Conservation (phyloP, 2,797 vertebrate species). For the Etheostoma perlongum region DNA sequence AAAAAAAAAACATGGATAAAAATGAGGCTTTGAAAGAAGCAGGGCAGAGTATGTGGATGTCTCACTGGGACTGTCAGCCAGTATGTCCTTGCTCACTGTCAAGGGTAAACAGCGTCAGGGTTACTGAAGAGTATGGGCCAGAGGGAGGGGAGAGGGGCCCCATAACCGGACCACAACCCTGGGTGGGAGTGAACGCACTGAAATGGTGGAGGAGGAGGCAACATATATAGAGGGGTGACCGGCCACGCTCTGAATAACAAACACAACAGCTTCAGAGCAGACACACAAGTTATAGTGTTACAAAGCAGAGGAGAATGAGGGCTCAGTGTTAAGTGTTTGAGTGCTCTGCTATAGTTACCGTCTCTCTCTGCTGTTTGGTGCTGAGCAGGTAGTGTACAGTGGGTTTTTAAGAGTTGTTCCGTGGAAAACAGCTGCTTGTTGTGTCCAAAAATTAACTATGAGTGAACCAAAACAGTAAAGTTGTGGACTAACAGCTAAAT, state of each 20-base stretch:
- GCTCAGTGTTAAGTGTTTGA: conserved; percentile 18
- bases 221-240: neutral
- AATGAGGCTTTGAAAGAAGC: neutral
- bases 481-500: neutral
- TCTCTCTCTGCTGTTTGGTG: neutral
- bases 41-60: conserved; percentile 7
- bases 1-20: conserved; percentile 18
- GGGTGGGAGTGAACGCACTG: conserved; percentile 20
- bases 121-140: conserved; percentile 55
- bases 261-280: conserved; percentile 47
- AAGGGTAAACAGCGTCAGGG: conserved; percentile 79
- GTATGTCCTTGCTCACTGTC: conserved; percentile 75
- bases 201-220: conserved; percentile 29
- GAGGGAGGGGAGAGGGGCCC: conserved; percentile 43
- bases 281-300: conserved; percentile 11
- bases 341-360: neutral
- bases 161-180: conserved; percentile 61
- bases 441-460: neutral
- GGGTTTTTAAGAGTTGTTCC: neutral
- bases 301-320: neutral
- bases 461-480: neutral
- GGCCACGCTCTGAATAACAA: conserved; percentile 66
- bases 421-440: no score
- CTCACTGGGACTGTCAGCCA: conserved; percentile 59
- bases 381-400: neutral